Conservation (phyloP, 2,888 invertebrate genomes). For the Drosophila nr. fundita region DNA sequence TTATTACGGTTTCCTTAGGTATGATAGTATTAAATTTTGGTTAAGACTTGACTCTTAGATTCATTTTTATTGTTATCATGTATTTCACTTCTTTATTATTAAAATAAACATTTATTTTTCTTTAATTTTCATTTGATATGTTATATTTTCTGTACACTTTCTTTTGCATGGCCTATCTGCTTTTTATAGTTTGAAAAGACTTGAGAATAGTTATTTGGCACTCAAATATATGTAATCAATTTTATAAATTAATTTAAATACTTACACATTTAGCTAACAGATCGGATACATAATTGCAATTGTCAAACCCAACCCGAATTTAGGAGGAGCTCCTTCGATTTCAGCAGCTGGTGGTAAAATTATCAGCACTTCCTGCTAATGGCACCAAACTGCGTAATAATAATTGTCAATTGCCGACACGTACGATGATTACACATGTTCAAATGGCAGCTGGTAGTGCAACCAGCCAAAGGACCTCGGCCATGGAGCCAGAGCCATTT, state of each 20-base stretch:
- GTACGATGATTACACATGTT: constrained; percentile 79
- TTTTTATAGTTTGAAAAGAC: background rate
- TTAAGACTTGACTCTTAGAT: background rate
- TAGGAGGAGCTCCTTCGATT: constrained; percentile 14
- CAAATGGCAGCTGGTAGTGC: constrained; percentile 61
- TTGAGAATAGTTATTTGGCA: background rate
- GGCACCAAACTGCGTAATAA: constrained; percentile 77
- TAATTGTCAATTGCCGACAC: constrained; percentile 79
- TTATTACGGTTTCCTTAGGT: background rate
- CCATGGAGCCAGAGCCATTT: constrained; percentile 15
- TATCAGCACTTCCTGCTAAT: constrained; percentile 74
- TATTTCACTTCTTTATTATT: rapidly evolving
- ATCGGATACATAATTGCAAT: background rate
- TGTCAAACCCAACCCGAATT: background rate
- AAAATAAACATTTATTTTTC: background rate
- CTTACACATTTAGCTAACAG: background rate
- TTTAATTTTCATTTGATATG: background rate
- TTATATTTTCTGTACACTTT: background rate
- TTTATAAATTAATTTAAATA: background rate
- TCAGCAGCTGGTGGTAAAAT: constrained; percentile 48
- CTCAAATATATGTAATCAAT: background rate
- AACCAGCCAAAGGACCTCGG: constrained; percentile 20
- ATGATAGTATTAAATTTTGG: background rate
- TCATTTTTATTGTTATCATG: background rate
- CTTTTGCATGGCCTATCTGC: background rate